These are phyloP conservation scores for Platysternon megacephalum DNA, from an alignment of 2,113 vertebrate species.

Conservation along the genomic window DNA sequence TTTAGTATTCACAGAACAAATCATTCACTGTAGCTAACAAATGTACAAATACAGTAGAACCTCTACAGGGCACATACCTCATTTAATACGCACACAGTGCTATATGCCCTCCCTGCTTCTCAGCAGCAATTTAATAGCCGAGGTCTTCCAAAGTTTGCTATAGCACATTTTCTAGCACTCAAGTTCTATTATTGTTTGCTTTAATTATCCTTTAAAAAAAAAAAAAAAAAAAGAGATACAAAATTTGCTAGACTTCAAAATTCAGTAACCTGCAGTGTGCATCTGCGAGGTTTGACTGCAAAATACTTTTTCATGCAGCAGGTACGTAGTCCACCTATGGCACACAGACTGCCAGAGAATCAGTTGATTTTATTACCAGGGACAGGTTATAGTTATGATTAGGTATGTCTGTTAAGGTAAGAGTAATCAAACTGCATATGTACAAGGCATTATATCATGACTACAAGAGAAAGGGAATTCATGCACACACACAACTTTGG, in stretches of 20 bases:
- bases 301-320: background rate
- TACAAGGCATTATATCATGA: background rate
- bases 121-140: background rate
- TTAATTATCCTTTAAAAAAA: background rate
- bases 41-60: background rate
- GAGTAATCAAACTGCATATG: background rate
- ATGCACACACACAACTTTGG: background rate
- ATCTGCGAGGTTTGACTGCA: background rate
- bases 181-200: background rate
- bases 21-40: background rate
- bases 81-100: background rate
- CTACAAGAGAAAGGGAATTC: background rate
- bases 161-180: background rate
- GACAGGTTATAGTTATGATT: background rate
- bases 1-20: background rate
- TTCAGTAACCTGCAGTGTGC: background rate
- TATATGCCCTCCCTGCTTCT: background rate
- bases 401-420: background rate
- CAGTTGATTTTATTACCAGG: background rate
- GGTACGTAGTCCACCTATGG: no score
- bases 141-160: background rate
- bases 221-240: background rate
- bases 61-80: background rate
- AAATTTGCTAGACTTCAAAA: background rate
- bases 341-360: background rate